These are phyloP conservation scores for Cantharis rufa DNA, from an alignment of 2,888 invertebrate genomes.

Conservation along the genomic window DNA sequence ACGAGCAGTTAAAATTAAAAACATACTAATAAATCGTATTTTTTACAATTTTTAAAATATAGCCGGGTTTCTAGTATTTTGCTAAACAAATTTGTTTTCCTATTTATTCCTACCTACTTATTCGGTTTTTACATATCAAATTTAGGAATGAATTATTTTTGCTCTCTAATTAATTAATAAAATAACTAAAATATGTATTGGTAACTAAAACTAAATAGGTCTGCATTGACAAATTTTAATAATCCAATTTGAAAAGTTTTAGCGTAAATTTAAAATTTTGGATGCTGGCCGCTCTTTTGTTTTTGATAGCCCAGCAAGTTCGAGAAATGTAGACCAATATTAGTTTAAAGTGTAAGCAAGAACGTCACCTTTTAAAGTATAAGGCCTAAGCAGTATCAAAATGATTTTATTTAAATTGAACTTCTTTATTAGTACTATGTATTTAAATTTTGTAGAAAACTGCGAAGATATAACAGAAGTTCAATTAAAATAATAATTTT, in stretches of 20 bases:
- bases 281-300: neutral
- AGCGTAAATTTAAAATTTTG: neutral
- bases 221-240: neutral
- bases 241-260: neutral
- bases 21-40: neutral
- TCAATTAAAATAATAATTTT: conserved; percentile 3
- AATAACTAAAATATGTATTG: neutral
- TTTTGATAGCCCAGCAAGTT: neutral
- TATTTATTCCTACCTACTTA: neutral
- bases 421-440: neutral
- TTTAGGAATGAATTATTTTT: neutral
- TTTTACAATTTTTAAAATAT: neutral
- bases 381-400: conserved; percentile 3
- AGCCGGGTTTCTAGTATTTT: neutral
- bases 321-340: neutral
- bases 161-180: neutral
- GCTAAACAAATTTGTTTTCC: neutral
- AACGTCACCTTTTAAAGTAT: neutral
- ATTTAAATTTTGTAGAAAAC: neutral
- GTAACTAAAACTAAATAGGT: neutral
- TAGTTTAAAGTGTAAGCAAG: neutral
- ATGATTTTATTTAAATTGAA: conserved; percentile 1
- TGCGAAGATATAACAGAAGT: neutral
- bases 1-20: neutral
- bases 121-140: neutral